Evolutionary conservation across 2,888 invertebrate species (phyloP).

Genomic region (Phragmatobia fuliginosa): DNA sequence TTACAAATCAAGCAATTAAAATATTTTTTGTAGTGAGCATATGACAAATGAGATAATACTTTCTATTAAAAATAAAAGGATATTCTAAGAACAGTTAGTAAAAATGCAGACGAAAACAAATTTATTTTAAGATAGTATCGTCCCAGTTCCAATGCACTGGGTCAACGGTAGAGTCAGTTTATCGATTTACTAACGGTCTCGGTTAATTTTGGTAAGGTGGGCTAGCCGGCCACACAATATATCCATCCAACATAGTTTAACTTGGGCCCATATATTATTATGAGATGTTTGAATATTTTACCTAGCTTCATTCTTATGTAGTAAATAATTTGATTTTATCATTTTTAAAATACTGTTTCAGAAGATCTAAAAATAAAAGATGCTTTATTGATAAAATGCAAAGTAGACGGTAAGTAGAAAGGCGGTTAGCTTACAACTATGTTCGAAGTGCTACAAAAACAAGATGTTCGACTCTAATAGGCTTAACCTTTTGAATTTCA

Average conservation of each 20-base stretch:
- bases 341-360: background rate
- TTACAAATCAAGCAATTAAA: background rate
- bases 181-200: slow-evolving; percentile 79
- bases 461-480: slow-evolving; percentile 63
- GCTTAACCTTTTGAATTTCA: slow-evolving; percentile 77
- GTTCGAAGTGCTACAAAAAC: slow-evolving; percentile 62
- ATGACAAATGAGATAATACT: background rate
- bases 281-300: slow-evolving; percentile 1
- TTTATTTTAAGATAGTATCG: slow-evolving; percentile 77
- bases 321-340: background rate
- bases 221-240: slow-evolving; percentile 31
- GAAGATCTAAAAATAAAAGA: slow-evolving; percentile 4
- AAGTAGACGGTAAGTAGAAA: slow-evolving; percentile 52
- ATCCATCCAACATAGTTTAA: slow-evolving; percentile 23
- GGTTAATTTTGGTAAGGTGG: slow-evolving; percentile 80
- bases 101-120: slow-evolving; percentile 69
- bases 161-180: slow-evolving; percentile 77
- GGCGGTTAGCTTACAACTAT: slow-evolving; percentile 63
- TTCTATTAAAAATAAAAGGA: slow-evolving; percentile 47
- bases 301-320: background rate
- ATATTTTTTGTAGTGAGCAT: background rate
- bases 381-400: slow-evolving; percentile 51
- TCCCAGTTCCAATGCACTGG: slow-evolving; percentile 77
- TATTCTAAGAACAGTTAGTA: slow-evolving; percentile 72
- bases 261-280: slow-evolving; percentile 12